phyloP scores from a whole-genome alignment of 2,113 vertebrate genomes.

The Lagenorhynchus albirostris region DNA sequence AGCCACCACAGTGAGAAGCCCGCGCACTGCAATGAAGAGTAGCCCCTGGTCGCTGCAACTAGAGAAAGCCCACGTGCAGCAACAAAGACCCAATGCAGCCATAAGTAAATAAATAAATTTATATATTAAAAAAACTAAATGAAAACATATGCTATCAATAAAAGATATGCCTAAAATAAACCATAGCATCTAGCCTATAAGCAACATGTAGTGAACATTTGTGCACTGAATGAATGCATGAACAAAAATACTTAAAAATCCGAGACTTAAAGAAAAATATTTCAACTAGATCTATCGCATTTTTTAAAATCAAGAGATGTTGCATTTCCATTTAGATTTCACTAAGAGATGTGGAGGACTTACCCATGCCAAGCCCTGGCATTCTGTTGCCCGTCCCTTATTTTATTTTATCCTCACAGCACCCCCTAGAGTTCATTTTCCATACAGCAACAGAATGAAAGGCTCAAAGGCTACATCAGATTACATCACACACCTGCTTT shows the following conservation, averaged over 20 bases:
- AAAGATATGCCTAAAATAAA: neutral
- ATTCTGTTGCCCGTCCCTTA: neutral
- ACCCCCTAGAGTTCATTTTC: neutral
- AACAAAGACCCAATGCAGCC: too few species aligned
- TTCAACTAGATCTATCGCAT: neutral
- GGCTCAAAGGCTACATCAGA: neutral
- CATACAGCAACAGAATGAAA: neutral
- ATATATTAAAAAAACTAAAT: neutral
- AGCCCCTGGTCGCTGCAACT: too few species aligned
- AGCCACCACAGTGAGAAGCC: too few species aligned
- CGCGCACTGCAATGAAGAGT: too few species aligned
- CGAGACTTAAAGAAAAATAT: neutral
- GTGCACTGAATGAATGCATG: neutral
- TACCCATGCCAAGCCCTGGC: neutral
- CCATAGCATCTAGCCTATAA: neutral
- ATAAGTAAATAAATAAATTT: too few species aligned
- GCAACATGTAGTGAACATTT: neutral
- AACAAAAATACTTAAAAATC: slow-evolving; percentile 26
- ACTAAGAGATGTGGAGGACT: neutral
- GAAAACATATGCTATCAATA: neutral
- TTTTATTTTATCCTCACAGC: neutral
- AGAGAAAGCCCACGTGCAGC: too few species aligned
- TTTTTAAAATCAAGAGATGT: neutral
- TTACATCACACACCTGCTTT: neutral
- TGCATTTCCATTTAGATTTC: neutral